Evolutionary conservation across 2,797 vertebrate species (phyloP), one percentile per base, ranked within the genome.

Genomic region (Galagoides demidoff): DNA sequence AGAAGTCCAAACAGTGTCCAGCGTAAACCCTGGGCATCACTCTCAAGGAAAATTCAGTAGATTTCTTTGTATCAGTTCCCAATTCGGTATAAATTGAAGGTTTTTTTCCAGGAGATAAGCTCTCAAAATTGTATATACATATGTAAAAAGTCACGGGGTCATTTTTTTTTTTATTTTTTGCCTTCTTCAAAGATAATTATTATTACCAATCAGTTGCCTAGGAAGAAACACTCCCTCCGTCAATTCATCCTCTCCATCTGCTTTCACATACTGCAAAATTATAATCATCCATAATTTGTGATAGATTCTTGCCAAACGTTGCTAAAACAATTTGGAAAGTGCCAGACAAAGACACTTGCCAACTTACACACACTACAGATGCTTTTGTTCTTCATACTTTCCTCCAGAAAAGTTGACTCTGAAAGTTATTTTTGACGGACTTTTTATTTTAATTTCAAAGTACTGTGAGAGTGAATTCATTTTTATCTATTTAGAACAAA

Each of bases 221-320:
- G 96, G 97, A 98, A 98, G 95, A 97, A 98, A 98, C 87, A 94
- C 90, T 84, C 97, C 98, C 96, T 97, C 98, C 98, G 97, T 97
- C 98, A 98, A 97, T 98, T 98, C 97, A 89, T 97, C 96, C 98
- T 97, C 95, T 98, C 98, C 98, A 98, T 98, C 98, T 98, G 98
- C 95, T 98, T 98, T 97, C 97, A 97, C 98, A 99, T 98, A 98
- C 98, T 98, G 98, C 95, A 96, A 98, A 98, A 98, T 98, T 98
- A 98, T 98, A 98, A 98, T 98, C 98, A 98, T 98, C 97, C 97
- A 97, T 98, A 98, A 98, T 98, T 98, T 98, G 98, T 98, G 98
- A 98, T 97, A 98, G 97, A 98, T 97, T 98, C 97, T 97, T 98
- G 98, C 98, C 98, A 98, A 98, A 98, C 98, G 94, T 98, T 98